Percentiles rank a stretch among this genome's conserved stretches.
Conservation (phyloP, 2,797 vertebrate genomes). For the Cichlasoma orientale region DNA sequence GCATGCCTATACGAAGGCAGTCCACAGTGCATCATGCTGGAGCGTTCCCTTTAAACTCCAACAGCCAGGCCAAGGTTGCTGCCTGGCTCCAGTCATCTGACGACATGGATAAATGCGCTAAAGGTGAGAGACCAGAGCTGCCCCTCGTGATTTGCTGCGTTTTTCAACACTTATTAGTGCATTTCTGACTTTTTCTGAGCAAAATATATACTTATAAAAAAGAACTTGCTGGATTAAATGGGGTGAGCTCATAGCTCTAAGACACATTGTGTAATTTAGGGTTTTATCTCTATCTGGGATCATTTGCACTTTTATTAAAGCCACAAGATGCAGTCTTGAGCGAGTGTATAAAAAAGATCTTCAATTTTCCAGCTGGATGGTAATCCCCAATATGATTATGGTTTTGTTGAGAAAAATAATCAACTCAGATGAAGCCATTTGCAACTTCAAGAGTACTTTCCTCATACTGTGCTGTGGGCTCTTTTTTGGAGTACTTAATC, state of each 20-base stretch:
- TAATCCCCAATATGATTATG: background rate
- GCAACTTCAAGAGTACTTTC: background rate
- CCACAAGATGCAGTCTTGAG: background rate
- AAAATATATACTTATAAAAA: background rate
- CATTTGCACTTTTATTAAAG: background rate
- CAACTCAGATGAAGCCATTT: background rate
- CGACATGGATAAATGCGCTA: constrained; percentile 95
- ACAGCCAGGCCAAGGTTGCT: constrained; percentile 87
- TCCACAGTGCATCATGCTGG: constrained; percentile 82
- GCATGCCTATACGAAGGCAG: constrained; percentile 83
- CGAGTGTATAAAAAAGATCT: background rate
- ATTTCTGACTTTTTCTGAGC: background rate
- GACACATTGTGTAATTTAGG: background rate
- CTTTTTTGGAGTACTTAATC: background rate
- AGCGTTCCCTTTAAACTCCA: constrained; percentile 83
- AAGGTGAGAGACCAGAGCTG: constrained; percentile 81
- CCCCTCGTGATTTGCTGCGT: background rate
- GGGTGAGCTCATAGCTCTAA: background rate
- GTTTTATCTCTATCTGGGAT: background rate
- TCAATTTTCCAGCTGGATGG: background rate
- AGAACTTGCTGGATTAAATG: background rate
- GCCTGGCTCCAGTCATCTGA: constrained; percentile 94
- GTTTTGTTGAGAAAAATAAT: constrained; percentile 1
- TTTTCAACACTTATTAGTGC: background rate
- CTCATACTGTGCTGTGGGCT: background rate